Conservation (phyloP, 2,113 vertebrate genomes). For the Serranochromis macrocephalus region DNA sequence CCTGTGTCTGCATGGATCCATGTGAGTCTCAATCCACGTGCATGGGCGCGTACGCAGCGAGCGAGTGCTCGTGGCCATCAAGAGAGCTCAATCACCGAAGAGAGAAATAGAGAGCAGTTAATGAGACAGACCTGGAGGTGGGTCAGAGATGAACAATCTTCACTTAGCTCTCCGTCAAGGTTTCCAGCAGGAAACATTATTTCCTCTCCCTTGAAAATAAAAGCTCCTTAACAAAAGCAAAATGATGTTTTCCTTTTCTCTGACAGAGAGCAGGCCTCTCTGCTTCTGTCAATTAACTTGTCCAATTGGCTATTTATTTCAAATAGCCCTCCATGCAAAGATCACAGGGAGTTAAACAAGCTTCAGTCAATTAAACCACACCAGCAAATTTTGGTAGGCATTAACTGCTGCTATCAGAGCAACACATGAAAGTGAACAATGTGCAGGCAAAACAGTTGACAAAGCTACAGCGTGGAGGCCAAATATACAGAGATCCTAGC, state of each 20-base stretch:
- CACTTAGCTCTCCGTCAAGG: slow-evolving; percentile 25
- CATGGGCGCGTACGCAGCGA: background rate
- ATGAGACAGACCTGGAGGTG: slow-evolving; percentile 39
- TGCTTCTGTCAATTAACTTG: slow-evolving; percentile 37
- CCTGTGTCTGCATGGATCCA: background rate
- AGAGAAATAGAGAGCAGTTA: slow-evolving; percentile 12
- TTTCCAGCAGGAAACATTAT: slow-evolving; percentile 33
- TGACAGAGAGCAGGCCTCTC: slow-evolving; percentile 5
- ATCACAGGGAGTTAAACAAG: slow-evolving; percentile 16
- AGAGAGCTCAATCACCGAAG: slow-evolving; percentile 13
- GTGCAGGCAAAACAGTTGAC: background rate
- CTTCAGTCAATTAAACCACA: slow-evolving; percentile 20
- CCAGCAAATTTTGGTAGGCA: background rate
- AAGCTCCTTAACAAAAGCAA: slow-evolving; percentile 31
- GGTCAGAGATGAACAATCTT: slow-evolving; percentile 39
- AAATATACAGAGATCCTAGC: background rate
- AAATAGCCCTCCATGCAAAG: slow-evolving; percentile 11
- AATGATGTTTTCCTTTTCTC: slow-evolving; percentile 34
- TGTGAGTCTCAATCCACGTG: background rate
- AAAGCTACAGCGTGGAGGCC: background rate
- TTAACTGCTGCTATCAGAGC: background rate
- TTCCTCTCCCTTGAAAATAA: slow-evolving; percentile 12
- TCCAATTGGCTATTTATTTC: slow-evolving; percentile 38
- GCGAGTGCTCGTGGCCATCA: background rate
- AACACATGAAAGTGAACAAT: background rate